Evolutionary conservation across 2,113 vertebrate genomes (phyloP).

Genomic region (Xenopus tropicalis): DNA sequence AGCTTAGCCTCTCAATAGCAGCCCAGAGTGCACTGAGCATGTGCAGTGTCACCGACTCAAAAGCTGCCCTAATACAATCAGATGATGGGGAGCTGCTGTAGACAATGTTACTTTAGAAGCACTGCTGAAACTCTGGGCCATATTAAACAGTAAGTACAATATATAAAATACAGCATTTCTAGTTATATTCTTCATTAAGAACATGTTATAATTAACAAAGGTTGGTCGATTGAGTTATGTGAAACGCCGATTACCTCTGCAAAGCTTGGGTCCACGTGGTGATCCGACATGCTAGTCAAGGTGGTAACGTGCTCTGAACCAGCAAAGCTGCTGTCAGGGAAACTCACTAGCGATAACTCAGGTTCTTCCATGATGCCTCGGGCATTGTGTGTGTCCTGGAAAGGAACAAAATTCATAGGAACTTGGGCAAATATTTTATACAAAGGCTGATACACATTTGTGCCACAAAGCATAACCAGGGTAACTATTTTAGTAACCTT

Average conservation of each 20-base stretch:
- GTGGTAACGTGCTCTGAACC: background rate
- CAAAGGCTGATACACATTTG: no score
- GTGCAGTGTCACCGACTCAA: background rate
- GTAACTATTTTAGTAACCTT: no score
- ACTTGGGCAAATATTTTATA: no score
- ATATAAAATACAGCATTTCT: no score
- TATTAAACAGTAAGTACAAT: background rate
- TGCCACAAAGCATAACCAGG: no score
- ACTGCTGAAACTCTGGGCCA: background rate
- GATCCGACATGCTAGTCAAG: background rate
- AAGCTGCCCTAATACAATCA: background rate
- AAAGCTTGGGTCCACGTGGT: background rate
- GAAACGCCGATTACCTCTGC: conserved; percentile 19
- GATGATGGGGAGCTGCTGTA: no score
- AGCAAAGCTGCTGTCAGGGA: conserved; percentile 70
- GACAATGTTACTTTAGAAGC: background rate
- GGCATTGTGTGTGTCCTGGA: conserved; percentile 65
- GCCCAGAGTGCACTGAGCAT: background rate
- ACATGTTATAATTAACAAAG: no score
- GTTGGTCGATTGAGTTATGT: background rate
- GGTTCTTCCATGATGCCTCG: conserved; percentile 88
- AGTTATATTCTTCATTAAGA: no score
- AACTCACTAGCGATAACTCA: conserved; percentile 75
- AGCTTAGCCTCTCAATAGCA: no score
- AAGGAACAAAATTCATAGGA: background rate